Percentiles rank a stretch among this genome's conserved stretches.
Evolutionary conservation across 2,113 vertebrate species (phyloP).

Genomic region (Notarius lentiginosus): DNA sequence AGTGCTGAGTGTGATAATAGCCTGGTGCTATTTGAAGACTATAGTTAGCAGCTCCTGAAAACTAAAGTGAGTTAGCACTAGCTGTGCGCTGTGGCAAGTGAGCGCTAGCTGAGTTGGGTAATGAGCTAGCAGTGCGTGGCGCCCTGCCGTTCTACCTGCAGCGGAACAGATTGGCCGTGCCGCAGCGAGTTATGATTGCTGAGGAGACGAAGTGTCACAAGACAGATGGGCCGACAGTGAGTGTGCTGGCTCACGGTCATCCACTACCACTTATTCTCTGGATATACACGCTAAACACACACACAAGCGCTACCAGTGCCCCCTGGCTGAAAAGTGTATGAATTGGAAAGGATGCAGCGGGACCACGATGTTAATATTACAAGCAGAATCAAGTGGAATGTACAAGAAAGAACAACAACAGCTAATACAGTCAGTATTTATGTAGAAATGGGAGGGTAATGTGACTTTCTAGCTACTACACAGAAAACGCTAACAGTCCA

Average conservation of each 20-base stretch:
- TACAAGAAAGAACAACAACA: neutral
- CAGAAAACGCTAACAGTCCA: neutral
- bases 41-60: conserved; percentile 37
- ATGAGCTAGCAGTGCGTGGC: conserved; percentile 57
- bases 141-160: conserved; percentile 69
- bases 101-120: conserved; percentile 53
- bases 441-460: neutral
- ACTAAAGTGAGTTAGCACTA: conserved; percentile 25
- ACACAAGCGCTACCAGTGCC: conserved; percentile 42
- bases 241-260: conserved; percentile 61
- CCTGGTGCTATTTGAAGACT: conserved; percentile 31
- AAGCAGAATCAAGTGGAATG: neutral
- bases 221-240: conserved; percentile 75
- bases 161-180: conserved; percentile 75
- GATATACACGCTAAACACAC: conserved; percentile 43
- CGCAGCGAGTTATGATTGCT: conserved; percentile 70
- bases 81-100: conserved; percentile 35
- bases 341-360: neutral
- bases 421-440: neutral
- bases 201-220: conserved; percentile 68
- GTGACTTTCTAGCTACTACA: neutral
- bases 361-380: neutral
- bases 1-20: conserved; percentile 33
- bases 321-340: conserved; percentile 25
- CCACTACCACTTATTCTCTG: conserved; percentile 53